phyloP scores from a whole-genome alignment of 2,797 vertebrate genomes.

The Platyrinchus mystaceus region DNA sequence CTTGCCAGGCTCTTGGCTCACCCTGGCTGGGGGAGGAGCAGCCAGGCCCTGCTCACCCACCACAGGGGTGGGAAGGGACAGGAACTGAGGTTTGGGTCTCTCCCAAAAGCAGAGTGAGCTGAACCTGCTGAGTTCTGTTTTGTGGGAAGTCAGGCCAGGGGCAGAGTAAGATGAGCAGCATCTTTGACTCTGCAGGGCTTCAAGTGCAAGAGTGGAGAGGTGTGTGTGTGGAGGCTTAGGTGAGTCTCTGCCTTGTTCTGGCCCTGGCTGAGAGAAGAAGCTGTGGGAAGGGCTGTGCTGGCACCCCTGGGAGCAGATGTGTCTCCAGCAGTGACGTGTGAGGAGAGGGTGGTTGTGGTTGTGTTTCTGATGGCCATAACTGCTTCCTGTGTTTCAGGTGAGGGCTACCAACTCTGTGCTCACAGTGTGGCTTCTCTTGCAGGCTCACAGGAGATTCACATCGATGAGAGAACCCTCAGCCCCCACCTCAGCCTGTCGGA shows the following conservation, averaged over 20 bases:
- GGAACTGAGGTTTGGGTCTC: neutral
- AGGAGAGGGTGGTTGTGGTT: neutral
- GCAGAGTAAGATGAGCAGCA: neutral
- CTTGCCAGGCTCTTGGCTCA: neutral
- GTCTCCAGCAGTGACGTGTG: accelerated
- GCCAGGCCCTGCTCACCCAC: neutral
- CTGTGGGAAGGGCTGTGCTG: neutral
- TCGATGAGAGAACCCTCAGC: slow-evolving; percentile 86
- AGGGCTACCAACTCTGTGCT: accelerated
- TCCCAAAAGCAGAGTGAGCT: neutral
- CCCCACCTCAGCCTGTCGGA: slow-evolving; percentile 85
- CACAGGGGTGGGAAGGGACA: neutral
- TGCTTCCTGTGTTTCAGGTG: neutral
- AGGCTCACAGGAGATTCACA: slow-evolving; percentile 76
- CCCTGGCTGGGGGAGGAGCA: neutral
- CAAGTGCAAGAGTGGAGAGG: neutral
- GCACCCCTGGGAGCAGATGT: neutral
- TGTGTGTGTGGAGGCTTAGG: neutral
- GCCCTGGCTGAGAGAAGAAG: neutral
- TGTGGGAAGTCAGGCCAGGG: neutral
- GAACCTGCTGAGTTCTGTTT: neutral
- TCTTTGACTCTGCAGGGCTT: neutral
- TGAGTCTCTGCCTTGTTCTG: neutral
- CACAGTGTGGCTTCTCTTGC: slow-evolving; percentile 40
- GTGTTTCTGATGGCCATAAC: neutral